Percentiles rank a stretch among this genome's conserved stretches.
phyloP scores from a whole-genome alignment of 2,888 invertebrate genomes.

The Pomacea canaliculata region DNA sequence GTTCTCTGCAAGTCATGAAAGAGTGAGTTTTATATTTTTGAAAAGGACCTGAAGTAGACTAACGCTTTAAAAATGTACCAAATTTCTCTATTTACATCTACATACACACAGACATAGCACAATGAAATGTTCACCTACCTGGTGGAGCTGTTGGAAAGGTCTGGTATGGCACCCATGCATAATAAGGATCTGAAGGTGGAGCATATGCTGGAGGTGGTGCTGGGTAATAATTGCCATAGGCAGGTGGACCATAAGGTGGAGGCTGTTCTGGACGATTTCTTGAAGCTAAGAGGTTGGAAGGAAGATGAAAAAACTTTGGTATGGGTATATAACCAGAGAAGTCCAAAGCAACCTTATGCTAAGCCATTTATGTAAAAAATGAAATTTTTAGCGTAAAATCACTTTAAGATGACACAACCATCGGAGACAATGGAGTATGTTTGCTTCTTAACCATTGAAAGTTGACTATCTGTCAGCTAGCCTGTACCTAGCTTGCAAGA shows the following conservation, averaged over 20 bases:
- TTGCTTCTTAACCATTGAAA: too few relatives aligned
- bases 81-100: too few relatives aligned
- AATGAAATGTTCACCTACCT: constrained; percentile 55
- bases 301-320: neutral
- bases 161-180: constrained; percentile 66
- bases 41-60: too few relatives aligned
- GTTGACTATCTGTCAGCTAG: too few relatives aligned
- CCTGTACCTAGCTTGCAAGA: too few relatives aligned
- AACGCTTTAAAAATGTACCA: too few relatives aligned
- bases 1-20: constrained; percentile 54
- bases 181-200: constrained; percentile 60
- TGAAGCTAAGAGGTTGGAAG: constrained; percentile 45
- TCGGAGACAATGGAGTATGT: too few relatives aligned
- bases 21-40: neutral
- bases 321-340: neutral
- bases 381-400: too few relatives aligned
- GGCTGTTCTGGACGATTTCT: constrained; percentile 80
- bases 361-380: too few relatives aligned
- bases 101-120: too few relatives aligned
- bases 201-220: constrained; percentile 89
- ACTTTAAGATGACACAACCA: too few relatives aligned
- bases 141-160: constrained; percentile 74
- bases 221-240: constrained; percentile 87
- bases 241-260: constrained; percentile 89
- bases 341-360: too few relatives aligned